Conservation (phyloP, 2,888 invertebrate genomes). For the Tetramorium bicarinatum region DNA sequence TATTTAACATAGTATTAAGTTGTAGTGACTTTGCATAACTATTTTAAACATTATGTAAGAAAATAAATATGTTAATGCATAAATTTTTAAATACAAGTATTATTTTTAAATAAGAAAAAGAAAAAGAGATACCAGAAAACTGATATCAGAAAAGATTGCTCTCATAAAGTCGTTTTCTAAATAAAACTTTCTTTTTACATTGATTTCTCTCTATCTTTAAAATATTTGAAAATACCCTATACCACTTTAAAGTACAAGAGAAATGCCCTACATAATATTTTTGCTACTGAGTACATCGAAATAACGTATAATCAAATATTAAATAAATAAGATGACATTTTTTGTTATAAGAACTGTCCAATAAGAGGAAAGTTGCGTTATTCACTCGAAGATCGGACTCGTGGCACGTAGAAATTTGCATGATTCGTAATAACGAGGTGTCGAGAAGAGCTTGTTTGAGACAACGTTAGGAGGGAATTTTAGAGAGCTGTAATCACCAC, state of each 20-base stretch:
- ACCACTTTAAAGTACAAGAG: neutral
- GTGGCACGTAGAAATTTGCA: conserved; percentile 66
- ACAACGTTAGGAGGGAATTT: conserved; percentile 48
- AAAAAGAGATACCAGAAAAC: too few species aligned
- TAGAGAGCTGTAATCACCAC: conserved; percentile 59
- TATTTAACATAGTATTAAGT: neutral
- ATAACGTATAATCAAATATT: neutral
- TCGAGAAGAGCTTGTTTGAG: conserved; percentile 52
- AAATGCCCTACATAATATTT: neutral
- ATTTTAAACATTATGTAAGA: neutral
- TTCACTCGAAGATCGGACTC: conserved; percentile 8
- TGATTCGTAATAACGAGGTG: conserved; percentile 65
- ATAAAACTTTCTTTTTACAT: neutral
- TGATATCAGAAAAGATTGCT: neutral
- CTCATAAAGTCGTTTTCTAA: neutral
- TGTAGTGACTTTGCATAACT: neutral
- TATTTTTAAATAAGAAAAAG: too few species aligned
- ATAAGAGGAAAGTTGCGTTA: neutral
- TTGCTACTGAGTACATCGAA: neutral
- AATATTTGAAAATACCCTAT: neutral
- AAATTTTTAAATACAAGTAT: neutral
- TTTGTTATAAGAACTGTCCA: neutral
- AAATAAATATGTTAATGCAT: neutral
- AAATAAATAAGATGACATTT: neutral
- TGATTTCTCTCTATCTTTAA: neutral